Percentiles rank a stretch among this genome's conserved stretches.
Evolutionary conservation across 2,797 vertebrate species (phyloP).

Genomic region (Acrossocheilus fasciatus): DNA sequence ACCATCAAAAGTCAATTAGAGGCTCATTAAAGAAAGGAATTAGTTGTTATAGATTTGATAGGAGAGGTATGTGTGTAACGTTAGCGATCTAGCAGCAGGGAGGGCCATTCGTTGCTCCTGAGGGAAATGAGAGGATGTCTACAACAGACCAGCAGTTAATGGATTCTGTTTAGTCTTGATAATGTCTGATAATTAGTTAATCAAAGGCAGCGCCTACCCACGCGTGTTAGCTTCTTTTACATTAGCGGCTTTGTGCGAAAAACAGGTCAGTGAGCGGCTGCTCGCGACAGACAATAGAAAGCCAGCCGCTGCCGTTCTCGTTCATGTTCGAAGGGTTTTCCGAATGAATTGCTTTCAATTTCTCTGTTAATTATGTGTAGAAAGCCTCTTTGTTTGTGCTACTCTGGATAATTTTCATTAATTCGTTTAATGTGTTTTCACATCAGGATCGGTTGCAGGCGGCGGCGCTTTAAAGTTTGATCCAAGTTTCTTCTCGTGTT

Average conservation of each 20-base stretch:
- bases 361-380: conserved; percentile 40
- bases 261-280: conserved; percentile 60
- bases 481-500: conserved; percentile 36
- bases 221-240: conserved; percentile 71
- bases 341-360: conserved; percentile 29
- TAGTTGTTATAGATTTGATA: conserved; percentile 79
- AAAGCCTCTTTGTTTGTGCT: conserved; percentile 20
- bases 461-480: conserved; percentile 46
- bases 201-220: conserved; percentile 76
- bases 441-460: conserved; percentile 57
- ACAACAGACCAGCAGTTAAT: conserved; percentile 75
- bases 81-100: conserved; percentile 55
- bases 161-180: conserved; percentile 84
- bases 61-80: conserved; percentile 69
- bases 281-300: conserved; percentile 28
- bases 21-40: conserved; percentile 78
- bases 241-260: conserved; percentile 65
- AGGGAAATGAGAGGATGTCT: conserved; percentile 76
- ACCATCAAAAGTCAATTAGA: conserved; percentile 77
- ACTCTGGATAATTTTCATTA: background rate
- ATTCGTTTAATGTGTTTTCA: conserved; percentile 12
- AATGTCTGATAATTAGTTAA: conserved; percentile 85
- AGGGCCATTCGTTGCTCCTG: conserved; percentile 54
- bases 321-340: conserved; percentile 11
- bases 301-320: background rate